phyloP scores from a whole-genome alignment of 2,797 vertebrate species.

The Intellagama lesueurii region DNA sequence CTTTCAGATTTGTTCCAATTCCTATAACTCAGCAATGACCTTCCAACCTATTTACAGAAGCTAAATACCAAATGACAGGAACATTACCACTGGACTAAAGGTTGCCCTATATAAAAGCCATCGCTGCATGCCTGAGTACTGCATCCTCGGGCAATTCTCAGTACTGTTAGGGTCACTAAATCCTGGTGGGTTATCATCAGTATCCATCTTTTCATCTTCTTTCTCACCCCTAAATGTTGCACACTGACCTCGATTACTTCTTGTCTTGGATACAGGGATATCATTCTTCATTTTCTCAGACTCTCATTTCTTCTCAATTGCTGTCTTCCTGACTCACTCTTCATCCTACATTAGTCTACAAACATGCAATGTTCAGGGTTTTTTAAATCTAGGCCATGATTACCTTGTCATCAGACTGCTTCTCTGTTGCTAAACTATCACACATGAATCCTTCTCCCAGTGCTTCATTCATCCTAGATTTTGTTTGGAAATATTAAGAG shows the following conservation, averaged over 20 bases:
- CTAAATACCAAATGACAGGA: slow-evolving; percentile 31
- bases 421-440: neutral
- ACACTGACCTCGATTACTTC: slow-evolving; percentile 66
- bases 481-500: slow-evolving; percentile 13
- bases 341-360: slow-evolving; percentile 32
- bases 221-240: slow-evolving; percentile 52
- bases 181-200: slow-evolving; percentile 65
- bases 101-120: slow-evolving; percentile 48
- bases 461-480: slow-evolving; percentile 17
- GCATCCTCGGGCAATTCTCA: slow-evolving; percentile 13
- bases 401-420: slow-evolving; percentile 14
- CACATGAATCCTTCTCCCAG: neutral
- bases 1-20: neutral
- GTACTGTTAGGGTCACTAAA: slow-evolving; percentile 63
- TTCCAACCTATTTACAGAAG: neutral
- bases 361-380: slow-evolving; percentile 48
- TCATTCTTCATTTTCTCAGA: slow-evolving; percentile 56
- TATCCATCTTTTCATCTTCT: slow-evolving; percentile 71
- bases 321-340: neutral
- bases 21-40: slow-evolving; percentile 15
- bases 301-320: slow-evolving; percentile 12
- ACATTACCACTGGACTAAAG: slow-evolving; percentile 22
- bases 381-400: neutral
- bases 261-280: slow-evolving; percentile 64
- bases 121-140: slow-evolving; percentile 33